Percentiles rank a stretch among this genome's conserved stretches.
Conservation (phyloP, 2,888 invertebrate species). For the Sesia bembeciformis region DNA sequence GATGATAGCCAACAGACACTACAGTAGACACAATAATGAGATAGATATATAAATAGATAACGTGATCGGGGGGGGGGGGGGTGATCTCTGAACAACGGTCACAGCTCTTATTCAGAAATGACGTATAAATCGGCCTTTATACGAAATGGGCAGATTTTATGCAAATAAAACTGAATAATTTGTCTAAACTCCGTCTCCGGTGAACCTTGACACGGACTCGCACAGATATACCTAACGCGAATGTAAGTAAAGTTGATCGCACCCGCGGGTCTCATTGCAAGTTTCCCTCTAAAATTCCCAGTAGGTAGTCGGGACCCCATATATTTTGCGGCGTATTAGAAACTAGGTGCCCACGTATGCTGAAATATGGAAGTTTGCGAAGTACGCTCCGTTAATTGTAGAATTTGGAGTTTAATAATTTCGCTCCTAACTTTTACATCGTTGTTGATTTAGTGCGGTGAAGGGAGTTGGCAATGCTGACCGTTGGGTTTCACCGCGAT, state of each 20-base stretch:
- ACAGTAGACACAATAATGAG: too few relatives aligned
- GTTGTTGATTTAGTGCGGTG: too few relatives aligned
- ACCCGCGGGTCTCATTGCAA: conserved; percentile 44
- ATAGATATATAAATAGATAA: too few relatives aligned
- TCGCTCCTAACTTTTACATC: conserved; percentile 15
- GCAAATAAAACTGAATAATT: conserved; percentile 27
- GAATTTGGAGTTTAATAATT: conserved; percentile 55
- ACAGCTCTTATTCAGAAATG: not conserved
- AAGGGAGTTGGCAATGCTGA: too few relatives aligned
- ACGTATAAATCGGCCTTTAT: conserved; percentile 6
- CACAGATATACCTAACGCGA: conserved; percentile 30
- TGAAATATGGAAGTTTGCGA: conserved; percentile 45
- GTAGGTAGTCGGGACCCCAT: conserved; percentile 36
- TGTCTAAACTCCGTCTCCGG: conserved; percentile 35
- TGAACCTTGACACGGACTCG: conserved; percentile 39
- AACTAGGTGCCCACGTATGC: conserved; percentile 43
- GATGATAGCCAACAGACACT: too few relatives aligned
- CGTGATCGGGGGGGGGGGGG: too few relatives aligned
- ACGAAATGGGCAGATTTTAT: conserved; percentile 28
- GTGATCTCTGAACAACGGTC: too few relatives aligned
- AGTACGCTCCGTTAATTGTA: conserved; percentile 49
- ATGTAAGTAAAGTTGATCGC: conserved; percentile 51
- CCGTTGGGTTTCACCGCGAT: too few relatives aligned
- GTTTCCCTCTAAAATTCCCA: conserved; percentile 36
- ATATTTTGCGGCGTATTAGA: conserved; percentile 49